phyloP scores from a whole-genome alignment of 2,113 vertebrate genomes.

The Muntiacus reevesi region DNA sequence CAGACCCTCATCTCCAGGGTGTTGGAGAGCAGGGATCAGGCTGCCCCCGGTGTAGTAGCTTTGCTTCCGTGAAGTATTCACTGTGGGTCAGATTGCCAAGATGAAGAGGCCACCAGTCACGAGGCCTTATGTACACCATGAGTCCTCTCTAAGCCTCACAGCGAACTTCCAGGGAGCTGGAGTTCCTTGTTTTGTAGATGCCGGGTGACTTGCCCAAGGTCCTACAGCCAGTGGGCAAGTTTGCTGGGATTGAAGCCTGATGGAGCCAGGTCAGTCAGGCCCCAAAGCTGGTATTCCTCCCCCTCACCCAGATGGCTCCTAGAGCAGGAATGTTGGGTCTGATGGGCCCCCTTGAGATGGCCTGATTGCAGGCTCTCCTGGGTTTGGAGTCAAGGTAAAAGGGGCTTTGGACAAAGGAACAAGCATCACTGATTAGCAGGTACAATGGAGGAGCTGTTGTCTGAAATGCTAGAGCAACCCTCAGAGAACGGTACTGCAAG shows the following conservation, averaged over 20 bases:
- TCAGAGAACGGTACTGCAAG: not conserved
- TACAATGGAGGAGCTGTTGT: not conserved
- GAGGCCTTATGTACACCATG: fast-evolving
- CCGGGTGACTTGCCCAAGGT: not conserved
- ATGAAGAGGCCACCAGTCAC: not conserved
- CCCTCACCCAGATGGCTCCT: not conserved
- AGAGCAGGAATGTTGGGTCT: not conserved
- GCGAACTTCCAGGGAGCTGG: not conserved
- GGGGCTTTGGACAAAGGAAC: not conserved
- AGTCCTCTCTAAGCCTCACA: not conserved
- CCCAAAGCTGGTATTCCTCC: not conserved
- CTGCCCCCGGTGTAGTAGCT: constrained; percentile 85
- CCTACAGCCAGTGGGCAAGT: not conserved
- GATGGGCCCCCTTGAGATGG: not conserved
- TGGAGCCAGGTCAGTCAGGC: not conserved
- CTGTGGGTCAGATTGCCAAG: constrained; percentile 41
- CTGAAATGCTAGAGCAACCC: not conserved
- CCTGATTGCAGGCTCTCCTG: not conserved
- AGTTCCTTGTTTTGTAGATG: not conserved
- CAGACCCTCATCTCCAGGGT: constrained; percentile 63
- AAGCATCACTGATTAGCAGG: not conserved
- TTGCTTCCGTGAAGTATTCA: constrained; percentile 57
- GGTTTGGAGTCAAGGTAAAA: not conserved
- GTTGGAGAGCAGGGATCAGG: constrained; percentile 81
- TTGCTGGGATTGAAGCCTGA: not conserved